These are phyloP conservation scores for Morpho achilles DNA, from an alignment of 2,888 invertebrate species.

Conservation along the genomic window DNA sequence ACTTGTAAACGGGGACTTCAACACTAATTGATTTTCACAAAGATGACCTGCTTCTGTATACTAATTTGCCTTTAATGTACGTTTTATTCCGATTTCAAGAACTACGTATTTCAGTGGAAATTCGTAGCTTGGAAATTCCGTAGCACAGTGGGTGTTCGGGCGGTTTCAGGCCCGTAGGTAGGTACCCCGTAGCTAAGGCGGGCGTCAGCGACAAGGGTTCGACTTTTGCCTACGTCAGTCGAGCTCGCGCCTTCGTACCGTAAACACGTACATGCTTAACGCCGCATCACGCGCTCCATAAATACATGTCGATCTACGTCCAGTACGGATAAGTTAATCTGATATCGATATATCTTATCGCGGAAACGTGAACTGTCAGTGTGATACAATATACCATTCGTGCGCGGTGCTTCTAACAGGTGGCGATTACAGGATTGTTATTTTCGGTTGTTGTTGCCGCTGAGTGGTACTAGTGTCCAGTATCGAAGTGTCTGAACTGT, in stretches of 20 bases:
- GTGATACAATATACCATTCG: conserved; percentile 21
- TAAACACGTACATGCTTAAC: conserved; percentile 35
- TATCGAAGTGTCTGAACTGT: conserved; percentile 42
- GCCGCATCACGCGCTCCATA: conserved; percentile 21
- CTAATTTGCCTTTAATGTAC: conserved; percentile 10
- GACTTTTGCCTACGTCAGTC: conserved; percentile 59
- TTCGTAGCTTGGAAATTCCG: conserved; percentile 58
- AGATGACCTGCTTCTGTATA: conserved; percentile 6
- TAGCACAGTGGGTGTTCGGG: conserved; percentile 69
- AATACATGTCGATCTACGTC: conserved; percentile 37
- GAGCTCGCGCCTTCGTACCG: conserved; percentile 45
- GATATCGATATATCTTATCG: conserved; percentile 30
- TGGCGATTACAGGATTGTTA: conserved; percentile 55
- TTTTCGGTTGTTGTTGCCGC: conserved; percentile 49
- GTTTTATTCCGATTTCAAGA: conserved; percentile 8
- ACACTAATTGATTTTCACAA: conserved; percentile 2
- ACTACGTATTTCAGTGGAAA: conserved; percentile 31
- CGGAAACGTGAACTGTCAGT: conserved; percentile 30
- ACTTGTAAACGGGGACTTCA: not conserved
- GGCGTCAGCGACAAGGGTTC: conserved; percentile 36
- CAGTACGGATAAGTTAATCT: conserved; percentile 27
- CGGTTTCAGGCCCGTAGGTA: conserved; percentile 52
- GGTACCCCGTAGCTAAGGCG: conserved; percentile 49
- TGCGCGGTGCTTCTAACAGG: conserved; percentile 46
- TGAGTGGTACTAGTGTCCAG: conserved; percentile 51